phyloP scores from a whole-genome alignment of 2,888 invertebrate genomes.

The Drosophila quasianomalipes region DNA sequence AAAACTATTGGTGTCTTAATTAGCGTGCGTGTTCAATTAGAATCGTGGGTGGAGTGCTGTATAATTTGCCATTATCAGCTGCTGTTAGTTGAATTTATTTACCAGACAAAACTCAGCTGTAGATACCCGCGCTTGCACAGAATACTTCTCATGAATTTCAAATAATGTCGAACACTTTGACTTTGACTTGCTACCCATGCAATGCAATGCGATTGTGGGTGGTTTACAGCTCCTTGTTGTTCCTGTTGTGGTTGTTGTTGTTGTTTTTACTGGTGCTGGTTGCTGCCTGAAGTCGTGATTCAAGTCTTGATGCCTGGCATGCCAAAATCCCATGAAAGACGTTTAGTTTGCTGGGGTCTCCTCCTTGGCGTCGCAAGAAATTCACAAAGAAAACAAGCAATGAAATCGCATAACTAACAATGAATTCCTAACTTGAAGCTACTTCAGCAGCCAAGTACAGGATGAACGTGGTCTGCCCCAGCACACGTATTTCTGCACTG shows the following conservation, averaged over 20 bases:
- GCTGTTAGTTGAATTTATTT: conserved; percentile 74
- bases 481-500: conserved; percentile 54
- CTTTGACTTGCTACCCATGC: conserved; percentile 71
- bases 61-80: conserved; percentile 75
- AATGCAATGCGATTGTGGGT: conserved; percentile 67
- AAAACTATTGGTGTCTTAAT: conserved; percentile 79
- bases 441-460: conserved; percentile 61
- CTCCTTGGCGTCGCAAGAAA: conserved; percentile 59
- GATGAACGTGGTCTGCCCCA: conserved; percentile 64
- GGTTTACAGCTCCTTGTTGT: conserved; percentile 30
- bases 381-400: conserved; percentile 77
- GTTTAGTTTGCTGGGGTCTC: conserved; percentile 66
- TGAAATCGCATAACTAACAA: conserved; percentile 79
- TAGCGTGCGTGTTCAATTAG: conserved; percentile 79
- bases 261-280: conserved; percentile 32
- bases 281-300: conserved; percentile 69
- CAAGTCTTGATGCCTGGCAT: conserved; percentile 72
- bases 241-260: conserved; percentile 29
- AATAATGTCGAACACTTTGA: conserved; percentile 81
- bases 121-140: conserved; percentile 34
- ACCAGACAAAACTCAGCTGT: conserved; percentile 43
- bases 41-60: conserved; percentile 32
- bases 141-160: conserved; percentile 79
- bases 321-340: conserved; percentile 79
- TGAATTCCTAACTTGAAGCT: conserved; percentile 75